Base-by-base conservation (phyloP, 2,797 vertebrate genomes). In the Oreochromis grahami region DNA sequence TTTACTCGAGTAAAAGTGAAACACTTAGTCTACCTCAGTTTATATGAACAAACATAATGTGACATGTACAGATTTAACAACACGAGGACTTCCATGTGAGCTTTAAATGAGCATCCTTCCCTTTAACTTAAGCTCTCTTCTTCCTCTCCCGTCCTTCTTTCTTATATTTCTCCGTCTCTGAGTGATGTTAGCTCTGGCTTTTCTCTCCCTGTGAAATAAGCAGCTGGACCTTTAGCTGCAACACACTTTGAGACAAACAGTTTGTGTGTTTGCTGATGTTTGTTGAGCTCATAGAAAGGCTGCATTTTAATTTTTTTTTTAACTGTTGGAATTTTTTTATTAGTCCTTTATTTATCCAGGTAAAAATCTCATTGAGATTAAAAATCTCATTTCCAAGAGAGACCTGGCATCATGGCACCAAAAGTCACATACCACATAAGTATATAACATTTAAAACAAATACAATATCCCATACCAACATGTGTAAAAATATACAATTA, bases 281-380 rank as follows among this genome's bases (percentile, higher is more conserved):
- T 60, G 56, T 11, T 19, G 8, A 19, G 5, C 15, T 34, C 5
- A 34, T 19, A 19, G 56, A 34, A 34, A 60, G 1, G 56, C 50
- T 60, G 9, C 15, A 19, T 11, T 60, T 34, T 0, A 19, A 4
- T n/a, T n/a, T 19, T 19, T 1, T 1, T 8, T 58, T 34, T 0
- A 65, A 38, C 21, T 65, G 19, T 41, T 65, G 19, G 34, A 0
- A 65, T 41, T n/a, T n/a, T n/a, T n/a, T n/a, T n/a, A n/a, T n/a
- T n/a, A n/a, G n/a, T n/a, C n/a, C n/a, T n/a, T n/a, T n/a, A n/a
- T n/a, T n/a, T n/a, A n/a, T n/a, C n/a, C n/a, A n/a, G n/a, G n/a
- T n/a, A n/a, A n/a, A n/a, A n/a, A n/a, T n/a, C n/a, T n/a, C n/a
- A n/a, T n/a, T n/a, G n/a, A n/a, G n/a, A n/a, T n/a, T n/a, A n/a